Evolutionary conservation across 2,888 invertebrate genomes (phyloP).

Genomic region (Gasteruption jaculator): DNA sequence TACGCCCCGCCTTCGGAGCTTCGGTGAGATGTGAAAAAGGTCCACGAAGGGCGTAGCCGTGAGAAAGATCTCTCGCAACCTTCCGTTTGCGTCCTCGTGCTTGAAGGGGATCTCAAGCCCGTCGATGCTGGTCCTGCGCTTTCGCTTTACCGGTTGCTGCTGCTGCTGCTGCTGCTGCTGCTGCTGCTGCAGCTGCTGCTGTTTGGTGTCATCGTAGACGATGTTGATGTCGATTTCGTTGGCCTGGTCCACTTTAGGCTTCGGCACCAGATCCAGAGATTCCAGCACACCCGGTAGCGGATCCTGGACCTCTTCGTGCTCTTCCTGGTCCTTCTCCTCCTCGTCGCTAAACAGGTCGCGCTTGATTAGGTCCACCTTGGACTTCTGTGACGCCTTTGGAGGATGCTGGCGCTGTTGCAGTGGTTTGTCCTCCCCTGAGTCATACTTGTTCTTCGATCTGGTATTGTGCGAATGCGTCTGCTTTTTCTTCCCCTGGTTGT

Average conservation of each 20-base stretch:
- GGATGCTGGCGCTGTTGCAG: too few relatives aligned
- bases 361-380: constrained; percentile 42
- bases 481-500: neutral
- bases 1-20: constrained; percentile 25
- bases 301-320: too few relatives aligned
- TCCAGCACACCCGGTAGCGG: constrained; percentile 40
- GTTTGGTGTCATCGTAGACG: constrained; percentile 6
- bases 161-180: constrained; percentile 1
- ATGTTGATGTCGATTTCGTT: constrained; percentile 28
- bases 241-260: too few relatives aligned
- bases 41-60: constrained; percentile 35
- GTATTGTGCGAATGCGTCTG: neutral
- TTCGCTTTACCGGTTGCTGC: constrained; percentile 30
- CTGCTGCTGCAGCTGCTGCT: constrained; percentile 4
- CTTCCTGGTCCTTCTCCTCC: constrained; percentile 35
- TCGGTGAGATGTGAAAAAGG: constrained; percentile 35
- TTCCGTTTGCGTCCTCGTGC: constrained; percentile 27
- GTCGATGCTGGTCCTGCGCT: constrained; percentile 32
- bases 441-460: neutral
- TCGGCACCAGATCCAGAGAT: constrained; percentile 41
- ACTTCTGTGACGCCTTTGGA: too few relatives aligned
- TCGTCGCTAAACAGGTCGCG: constrained; percentile 46
- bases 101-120: constrained; percentile 33
- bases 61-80: constrained; percentile 23
- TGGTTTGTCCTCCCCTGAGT: too few relatives aligned